phyloP scores from a whole-genome alignment of 2,888 invertebrate species.

The Drosophila mimica region DNA sequence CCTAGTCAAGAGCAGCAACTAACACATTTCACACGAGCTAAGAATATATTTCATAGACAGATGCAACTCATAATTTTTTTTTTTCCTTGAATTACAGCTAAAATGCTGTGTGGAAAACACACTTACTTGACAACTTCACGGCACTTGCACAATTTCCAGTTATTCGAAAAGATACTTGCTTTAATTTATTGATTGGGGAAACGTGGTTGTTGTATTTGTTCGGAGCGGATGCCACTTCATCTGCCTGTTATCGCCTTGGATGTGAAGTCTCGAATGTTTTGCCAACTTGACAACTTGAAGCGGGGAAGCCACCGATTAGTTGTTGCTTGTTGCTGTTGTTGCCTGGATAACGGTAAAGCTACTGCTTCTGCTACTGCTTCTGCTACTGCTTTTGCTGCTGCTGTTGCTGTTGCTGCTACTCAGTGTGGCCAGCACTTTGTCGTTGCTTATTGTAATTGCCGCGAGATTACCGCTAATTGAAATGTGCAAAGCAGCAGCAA shows the following conservation, averaged over 20 bases:
- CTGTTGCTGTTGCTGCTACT: background rate
- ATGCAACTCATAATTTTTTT: background rate
- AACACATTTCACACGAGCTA: background rate
- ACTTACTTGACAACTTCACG: slow-evolving; percentile 39
- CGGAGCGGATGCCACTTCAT: slow-evolving; percentile 11
- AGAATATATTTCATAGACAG: background rate
- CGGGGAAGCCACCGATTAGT: slow-evolving; percentile 4
- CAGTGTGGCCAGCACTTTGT: slow-evolving; percentile 32
- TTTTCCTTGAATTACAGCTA: background rate
- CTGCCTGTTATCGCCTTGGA: slow-evolving; percentile 45
- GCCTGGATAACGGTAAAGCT: slow-evolving; percentile 38
- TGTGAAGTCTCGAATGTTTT: slow-evolving; percentile 33
- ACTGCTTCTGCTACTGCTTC: slow-evolving; percentile 6
- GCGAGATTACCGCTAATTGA: slow-evolving; percentile 52
- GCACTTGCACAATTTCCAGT: slow-evolving; percentile 18
- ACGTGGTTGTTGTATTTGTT: slow-evolving; percentile 33
- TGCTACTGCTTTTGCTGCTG: background rate
- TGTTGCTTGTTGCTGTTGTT: slow-evolving; percentile 26
- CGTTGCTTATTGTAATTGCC: slow-evolving; percentile 48
- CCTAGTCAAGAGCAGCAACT: background rate
- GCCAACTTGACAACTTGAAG: slow-evolving; percentile 7
- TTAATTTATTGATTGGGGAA: slow-evolving; percentile 49
- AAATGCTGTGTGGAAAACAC: slow-evolving; percentile 6
- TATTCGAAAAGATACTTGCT: slow-evolving; percentile 18
- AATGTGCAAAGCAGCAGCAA: slow-evolving; percentile 40